Conservation (phyloP, 2,888 invertebrate species). For the Apamea sordens region DNA sequence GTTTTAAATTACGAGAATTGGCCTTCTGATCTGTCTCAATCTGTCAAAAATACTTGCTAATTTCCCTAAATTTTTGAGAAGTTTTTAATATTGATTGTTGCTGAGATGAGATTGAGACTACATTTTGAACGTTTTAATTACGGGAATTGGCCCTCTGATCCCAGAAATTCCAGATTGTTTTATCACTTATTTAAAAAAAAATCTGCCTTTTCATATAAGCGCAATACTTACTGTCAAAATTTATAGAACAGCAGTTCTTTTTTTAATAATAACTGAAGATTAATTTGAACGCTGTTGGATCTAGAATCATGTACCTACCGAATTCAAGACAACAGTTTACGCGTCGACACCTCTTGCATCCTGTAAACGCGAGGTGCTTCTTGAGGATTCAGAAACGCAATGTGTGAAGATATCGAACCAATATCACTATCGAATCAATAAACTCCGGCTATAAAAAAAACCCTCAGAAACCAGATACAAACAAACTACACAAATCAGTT, state of each 20-base stretch:
- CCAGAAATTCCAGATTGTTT: not conserved
- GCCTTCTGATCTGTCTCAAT: too few species aligned
- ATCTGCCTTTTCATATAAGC: not conserved
- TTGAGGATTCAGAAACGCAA: not conserved
- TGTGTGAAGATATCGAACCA: not conserved
- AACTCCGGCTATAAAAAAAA: not conserved
- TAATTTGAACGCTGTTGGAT: not conserved
- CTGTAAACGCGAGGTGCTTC: not conserved
- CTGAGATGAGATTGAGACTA: too few species aligned
- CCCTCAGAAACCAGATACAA: conserved; percentile 13
- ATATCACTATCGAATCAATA: not conserved
- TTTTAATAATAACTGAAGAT: not conserved
- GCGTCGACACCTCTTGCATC: not conserved
- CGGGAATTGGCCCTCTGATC: too few species aligned
- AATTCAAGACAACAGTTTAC: not conserved
- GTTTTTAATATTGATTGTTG: too few species aligned
- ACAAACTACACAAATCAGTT: conserved; percentile 18
- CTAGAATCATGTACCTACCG: not conserved
- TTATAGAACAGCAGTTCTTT: not conserved
- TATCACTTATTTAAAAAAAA: not conserved
- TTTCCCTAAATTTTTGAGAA: too few species aligned
- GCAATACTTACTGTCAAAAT: not conserved
- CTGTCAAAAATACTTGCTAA: too few species aligned
- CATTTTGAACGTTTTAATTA: too few species aligned
- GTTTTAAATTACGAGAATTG: too few species aligned